Percentiles rank a stretch among this genome's conserved stretches.
Conservation (phyloP, 2,797 vertebrate genomes). For the Acanthornis magna region DNA sequence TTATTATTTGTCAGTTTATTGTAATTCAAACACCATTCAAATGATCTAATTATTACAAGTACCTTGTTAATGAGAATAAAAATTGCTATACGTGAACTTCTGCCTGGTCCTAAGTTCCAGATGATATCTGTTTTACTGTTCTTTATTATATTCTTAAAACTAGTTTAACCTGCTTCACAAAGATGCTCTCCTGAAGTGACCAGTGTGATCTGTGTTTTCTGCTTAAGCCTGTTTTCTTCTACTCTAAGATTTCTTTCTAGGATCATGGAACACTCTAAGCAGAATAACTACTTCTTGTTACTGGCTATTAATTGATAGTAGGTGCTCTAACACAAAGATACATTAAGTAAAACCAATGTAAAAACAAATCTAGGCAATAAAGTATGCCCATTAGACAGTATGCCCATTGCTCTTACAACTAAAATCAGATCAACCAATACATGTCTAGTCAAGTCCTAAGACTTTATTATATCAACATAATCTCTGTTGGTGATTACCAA, state of each 20-base stretch:
- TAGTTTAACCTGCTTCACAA: neutral
- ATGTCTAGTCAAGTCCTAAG: neutral
- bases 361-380: neutral
- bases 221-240: neutral
- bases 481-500: neutral
- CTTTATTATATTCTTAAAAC: neutral
- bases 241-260: neutral
- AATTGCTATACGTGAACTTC: neutral
- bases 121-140: neutral
- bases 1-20: neutral
- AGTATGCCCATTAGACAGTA: neutral
- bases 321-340: neutral
- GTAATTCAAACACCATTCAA: neutral
- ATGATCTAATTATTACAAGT: neutral
- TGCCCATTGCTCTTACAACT: neutral
- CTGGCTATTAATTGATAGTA: neutral
- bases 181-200: neutral
- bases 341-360: neutral
- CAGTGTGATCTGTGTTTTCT: neutral
- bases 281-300: neutral
- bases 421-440: neutral
- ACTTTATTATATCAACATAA: neutral
- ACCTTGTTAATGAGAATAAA: neutral
- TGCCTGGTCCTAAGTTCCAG: neutral
- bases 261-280: neutral